A percentile compares a stretch with the other conserved stretches of the same genome.
Evolutionary conservation across 2,113 vertebrate genomes (phyloP).

Genomic region (Riparia riparia): DNA sequence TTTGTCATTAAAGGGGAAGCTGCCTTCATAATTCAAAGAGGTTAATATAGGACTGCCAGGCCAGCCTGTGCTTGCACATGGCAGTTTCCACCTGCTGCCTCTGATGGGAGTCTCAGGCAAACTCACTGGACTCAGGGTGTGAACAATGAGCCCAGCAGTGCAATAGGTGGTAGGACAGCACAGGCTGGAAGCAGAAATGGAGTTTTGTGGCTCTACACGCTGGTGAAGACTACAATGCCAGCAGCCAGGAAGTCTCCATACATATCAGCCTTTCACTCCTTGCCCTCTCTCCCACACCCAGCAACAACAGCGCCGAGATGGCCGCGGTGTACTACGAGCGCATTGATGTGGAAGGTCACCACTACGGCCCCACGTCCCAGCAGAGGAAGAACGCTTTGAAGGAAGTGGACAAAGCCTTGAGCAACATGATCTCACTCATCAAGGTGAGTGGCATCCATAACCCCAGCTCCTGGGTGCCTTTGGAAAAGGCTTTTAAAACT

Average conservation of each 20-base stretch:
- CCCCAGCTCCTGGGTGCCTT: neutral
- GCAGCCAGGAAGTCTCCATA: neutral
- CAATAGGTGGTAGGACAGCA: neutral
- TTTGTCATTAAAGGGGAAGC: neutral
- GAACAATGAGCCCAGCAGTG: neutral
- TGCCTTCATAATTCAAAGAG: neutral
- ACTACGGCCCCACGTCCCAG: constrained; percentile 85
- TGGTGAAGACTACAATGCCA: neutral
- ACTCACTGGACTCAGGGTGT: no score
- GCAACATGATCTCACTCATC: constrained; percentile 83
- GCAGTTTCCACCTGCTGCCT: neutral
- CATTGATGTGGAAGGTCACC: constrained; percentile 92
- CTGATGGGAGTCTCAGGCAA: neutral
- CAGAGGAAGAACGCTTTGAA: constrained; percentile 80
- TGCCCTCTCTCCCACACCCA: constrained; percentile 21
- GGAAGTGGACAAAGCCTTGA: constrained; percentile 84
- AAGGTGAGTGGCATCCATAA: constrained; percentile 74
- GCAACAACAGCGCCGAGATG: constrained; percentile 82
- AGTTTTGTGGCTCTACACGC: neutral
- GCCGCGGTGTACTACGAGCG: constrained; percentile 91
- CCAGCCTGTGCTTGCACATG: neutral
- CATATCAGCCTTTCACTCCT: neutral
- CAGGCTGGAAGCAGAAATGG: neutral
- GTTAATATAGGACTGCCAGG: neutral
- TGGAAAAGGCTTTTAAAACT: neutral